Percentiles rank a stretch among this genome's conserved stretches.
Conservation (phyloP, 2,113 vertebrate species). For the Psettodes erumei region DNA sequence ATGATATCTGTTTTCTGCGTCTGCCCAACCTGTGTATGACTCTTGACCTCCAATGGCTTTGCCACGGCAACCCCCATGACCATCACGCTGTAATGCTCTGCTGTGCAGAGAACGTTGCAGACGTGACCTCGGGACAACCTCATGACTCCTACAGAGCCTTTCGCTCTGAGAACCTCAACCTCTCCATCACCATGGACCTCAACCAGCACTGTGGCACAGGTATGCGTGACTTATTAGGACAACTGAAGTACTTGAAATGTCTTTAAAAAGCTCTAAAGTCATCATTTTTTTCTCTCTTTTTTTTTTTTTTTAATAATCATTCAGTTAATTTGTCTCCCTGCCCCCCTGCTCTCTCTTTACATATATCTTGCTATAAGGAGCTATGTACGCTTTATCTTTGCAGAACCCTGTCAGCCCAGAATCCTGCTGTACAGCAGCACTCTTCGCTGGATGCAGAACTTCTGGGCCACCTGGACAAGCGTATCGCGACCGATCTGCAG, state of each 20-base stretch:
- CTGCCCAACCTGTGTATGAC: conserved; percentile 96
- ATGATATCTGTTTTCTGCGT: conserved; percentile 97
- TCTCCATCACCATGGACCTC: conserved; percentile 96
- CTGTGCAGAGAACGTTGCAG: conserved; percentile 88
- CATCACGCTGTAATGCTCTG: conserved; percentile 93
- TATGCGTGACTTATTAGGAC: conserved; percentile 33
- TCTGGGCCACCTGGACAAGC: conserved; percentile 96
- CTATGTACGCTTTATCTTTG: background rate
- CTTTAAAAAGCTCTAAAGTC: too few species aligned
- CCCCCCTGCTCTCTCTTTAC: background rate
- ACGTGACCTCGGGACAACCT: conserved; percentile 90
- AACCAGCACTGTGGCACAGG: conserved; percentile 83
- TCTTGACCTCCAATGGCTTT: conserved; percentile 95
- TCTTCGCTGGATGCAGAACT: conserved; percentile 99
- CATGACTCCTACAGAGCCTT: conserved; percentile 97
- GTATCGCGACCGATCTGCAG: conserved; percentile 96
- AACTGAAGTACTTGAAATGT: background rate
- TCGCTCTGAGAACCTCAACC: conserved; percentile 96
- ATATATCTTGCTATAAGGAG: background rate
- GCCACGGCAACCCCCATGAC: conserved; percentile 95
- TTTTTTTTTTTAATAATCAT: too few species aligned
- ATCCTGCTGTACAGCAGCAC: conserved; percentile 98
- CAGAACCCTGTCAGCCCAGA: conserved; percentile 89
- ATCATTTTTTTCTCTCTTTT: too few species aligned
- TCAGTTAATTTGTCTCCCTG: too few species aligned